Conservation (phyloP, 92 coral and sea anemone genomes). For the Parazoanthus atlanticus region DNA sequence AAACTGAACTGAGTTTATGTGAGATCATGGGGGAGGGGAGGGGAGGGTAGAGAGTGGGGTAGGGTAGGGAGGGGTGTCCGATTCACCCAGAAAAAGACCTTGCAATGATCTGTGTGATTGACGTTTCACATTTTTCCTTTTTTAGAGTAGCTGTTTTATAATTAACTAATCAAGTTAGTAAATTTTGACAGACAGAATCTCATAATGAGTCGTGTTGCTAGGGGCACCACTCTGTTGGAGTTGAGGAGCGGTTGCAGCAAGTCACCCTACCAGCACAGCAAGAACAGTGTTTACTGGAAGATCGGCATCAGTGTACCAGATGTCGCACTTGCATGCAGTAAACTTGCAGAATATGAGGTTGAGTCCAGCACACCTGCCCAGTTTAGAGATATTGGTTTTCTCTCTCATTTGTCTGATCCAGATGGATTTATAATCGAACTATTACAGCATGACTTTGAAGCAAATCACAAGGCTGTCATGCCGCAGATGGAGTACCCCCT, state of each 20-base stretch:
- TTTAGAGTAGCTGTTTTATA: no score
- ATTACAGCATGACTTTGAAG: conserved; percentile 56
- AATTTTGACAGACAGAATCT: no score
- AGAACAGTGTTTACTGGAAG: conserved; percentile 59
- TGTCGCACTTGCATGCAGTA: conserved; percentile 49
- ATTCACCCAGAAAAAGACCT: no score
- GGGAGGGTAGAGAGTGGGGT: no score
- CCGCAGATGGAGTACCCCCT: conserved; percentile 43
- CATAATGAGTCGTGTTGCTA: neutral
- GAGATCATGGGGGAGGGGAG: no score
- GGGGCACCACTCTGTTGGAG: conserved; percentile 21
- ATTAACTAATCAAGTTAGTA: no score
- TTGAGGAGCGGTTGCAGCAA: conserved; percentile 4
- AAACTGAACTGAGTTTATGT: no score
- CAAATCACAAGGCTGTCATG: conserved; percentile 19
- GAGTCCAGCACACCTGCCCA: conserved; percentile 46
- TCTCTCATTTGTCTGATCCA: conserved; percentile 60
- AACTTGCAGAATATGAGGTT: conserved; percentile 36
- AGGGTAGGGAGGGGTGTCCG: no score
- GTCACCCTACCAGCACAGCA: conserved; percentile 21
- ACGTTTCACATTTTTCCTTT: no score
- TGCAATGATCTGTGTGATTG: no score
- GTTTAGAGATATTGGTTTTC: conserved; percentile 58
- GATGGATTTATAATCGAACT: conserved; percentile 53
- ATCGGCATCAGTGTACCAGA: conserved; percentile 58